These are phyloP conservation scores for Lithophane socia DNA, from an alignment of 2,888 invertebrate species.

Conservation along the genomic window DNA sequence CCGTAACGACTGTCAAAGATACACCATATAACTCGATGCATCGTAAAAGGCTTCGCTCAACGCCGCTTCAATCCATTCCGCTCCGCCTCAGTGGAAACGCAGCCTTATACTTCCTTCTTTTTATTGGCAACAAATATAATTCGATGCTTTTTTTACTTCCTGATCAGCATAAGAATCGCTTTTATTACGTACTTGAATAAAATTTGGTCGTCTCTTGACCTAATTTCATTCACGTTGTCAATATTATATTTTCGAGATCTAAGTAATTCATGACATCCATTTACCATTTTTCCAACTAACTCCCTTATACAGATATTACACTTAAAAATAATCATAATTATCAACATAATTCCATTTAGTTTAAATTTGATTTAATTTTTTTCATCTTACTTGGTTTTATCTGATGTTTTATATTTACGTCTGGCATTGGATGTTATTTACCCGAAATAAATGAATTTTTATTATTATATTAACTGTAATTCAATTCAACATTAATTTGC, in stretches of 20 bases:
- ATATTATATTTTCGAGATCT: neutral
- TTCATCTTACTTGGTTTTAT: no score
- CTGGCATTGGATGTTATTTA: no score
- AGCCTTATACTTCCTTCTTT: constrained; percentile 1
- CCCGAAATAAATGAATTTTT: no score
- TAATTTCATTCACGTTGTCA: neutral
- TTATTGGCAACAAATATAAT: constrained; percentile 31
- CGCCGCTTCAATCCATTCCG: no score
- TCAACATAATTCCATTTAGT: no score
- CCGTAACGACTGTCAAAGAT: no score
- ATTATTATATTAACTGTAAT: neutral
- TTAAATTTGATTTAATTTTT: no score
- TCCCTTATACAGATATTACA: neutral
- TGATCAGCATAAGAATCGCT: constrained; percentile 4
- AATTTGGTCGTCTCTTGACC: constrained; percentile 7
- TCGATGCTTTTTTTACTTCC: constrained; percentile 22
- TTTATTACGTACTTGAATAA: constrained; percentile 10
- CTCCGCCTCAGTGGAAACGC: no score
- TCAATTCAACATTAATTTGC: neutral
- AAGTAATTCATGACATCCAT: neutral
- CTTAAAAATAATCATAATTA: neutral
- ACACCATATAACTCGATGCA: no score
- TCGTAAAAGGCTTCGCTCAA: no score
- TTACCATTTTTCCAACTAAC: neutral
- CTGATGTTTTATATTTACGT: no score